Evolutionary conservation across 2,113 vertebrate genomes (phyloP), one percentile per base, ranked within the genome.

Genomic region (Pungitius pungitius): DNA sequence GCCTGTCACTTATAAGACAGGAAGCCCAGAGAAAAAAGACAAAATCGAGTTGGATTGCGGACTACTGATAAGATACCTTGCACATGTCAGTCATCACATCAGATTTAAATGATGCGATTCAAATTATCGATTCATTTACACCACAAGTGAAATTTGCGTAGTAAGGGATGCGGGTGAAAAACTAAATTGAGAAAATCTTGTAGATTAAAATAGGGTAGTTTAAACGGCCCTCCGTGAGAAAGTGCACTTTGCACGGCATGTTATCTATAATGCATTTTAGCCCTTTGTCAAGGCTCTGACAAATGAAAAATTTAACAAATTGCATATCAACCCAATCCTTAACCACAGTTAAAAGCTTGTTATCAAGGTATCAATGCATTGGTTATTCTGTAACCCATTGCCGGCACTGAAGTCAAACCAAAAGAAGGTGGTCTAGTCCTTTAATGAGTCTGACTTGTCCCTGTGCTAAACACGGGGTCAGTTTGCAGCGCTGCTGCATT

Each of bases 401-500:
- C 52, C 43, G 49, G 58, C 59, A 72, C 42, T 73, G 69, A 83
- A 77, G 51, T 75, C 51, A 63, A 22, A 65, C 42, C 18, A 75
- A 78, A 73, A 80, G 69, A 63, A 82, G 75, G 72, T 78, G 85
- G 79, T 89, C 84, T 84, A 85, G 85, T 90, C 88, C 85, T 90
- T 83, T 93, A 92, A 94, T 94, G 90, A 93, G 91, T 91, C 81
- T 52, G 69, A 62, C 88, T 81, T 86, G 90, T 92, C 89, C 86
- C 88, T 82, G 80, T 70, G 72, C 85, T 87, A 85, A 90, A 87
- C 86, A 92, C 84, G 85, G 85, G 87, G 91, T 94, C 90, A 78
- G 62, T 86, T 91, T 90, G 82, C 89, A 86, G 81, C 39, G 33
- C 80, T 87, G 60, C 80, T 93, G 88, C 92, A 94, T 94, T 90